These are phyloP conservation scores for Monochamus saltuarius DNA, from an alignment of 1,140 invertebrate species.

Conservation along the genomic window DNA sequence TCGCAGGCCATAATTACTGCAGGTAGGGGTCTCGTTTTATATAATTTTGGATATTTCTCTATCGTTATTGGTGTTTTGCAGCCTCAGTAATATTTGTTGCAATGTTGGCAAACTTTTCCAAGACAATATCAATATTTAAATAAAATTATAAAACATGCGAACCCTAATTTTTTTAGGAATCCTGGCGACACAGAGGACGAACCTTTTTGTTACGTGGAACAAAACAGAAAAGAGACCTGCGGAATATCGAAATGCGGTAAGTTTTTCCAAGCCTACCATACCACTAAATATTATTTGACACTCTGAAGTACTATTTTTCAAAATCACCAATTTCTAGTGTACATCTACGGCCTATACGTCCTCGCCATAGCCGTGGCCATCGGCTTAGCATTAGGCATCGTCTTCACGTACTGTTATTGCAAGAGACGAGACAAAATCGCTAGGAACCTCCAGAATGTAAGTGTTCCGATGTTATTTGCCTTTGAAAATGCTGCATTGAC, in stretches of 20 bases:
- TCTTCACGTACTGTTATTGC: constrained; percentile 56
- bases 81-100: no score
- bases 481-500: neutral
- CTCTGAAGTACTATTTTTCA: neutral
- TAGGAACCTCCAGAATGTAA: constrained; percentile 63
- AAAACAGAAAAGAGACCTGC: constrained; percentile 74
- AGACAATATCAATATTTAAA: no score
- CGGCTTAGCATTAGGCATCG: constrained; percentile 48
- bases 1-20: constrained; percentile 88
- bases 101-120: no score
- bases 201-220: constrained; percentile 91
- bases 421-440: constrained; percentile 58
- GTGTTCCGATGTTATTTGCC: constrained; percentile 17
- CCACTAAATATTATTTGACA: no score
- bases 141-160: no score
- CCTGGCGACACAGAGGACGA: constrained; percentile 74
- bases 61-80: no score
- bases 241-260: constrained; percentile 81
- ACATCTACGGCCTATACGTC: constrained; percentile 65
- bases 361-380: constrained; percentile 53
- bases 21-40: constrained; percentile 46
- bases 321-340: constrained; percentile 44
- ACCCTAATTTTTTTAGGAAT: constrained; percentile 69
- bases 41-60: neutral
- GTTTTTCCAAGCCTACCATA: constrained; percentile 33